Percentiles rank a stretch among this genome's conserved stretches.
Evolutionary conservation across 2,888 invertebrate species (phyloP).

Genomic region (Hoplodrina ambigua): DNA sequence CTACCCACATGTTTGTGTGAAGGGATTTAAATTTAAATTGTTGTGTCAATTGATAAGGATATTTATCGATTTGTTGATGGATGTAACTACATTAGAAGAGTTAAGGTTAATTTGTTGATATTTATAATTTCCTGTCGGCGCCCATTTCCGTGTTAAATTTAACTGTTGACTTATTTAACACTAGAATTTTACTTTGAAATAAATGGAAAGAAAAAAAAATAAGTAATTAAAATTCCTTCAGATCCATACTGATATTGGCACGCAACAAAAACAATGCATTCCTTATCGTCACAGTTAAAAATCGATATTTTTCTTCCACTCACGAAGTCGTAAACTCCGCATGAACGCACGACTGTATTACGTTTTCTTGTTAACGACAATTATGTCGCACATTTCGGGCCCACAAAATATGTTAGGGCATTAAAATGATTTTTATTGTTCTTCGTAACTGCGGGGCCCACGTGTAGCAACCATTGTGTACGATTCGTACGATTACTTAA

Average conservation of each 20-base stretch:
- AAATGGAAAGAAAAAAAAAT: neutral
- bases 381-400: conserved; percentile 71
- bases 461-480: conserved; percentile 60
- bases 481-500: conserved; percentile 51
- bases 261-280: conserved; percentile 20
- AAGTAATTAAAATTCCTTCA: conserved; percentile 2
- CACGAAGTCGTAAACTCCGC: conserved; percentile 55
- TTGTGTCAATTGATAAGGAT: conserved; percentile 59
- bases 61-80: conserved; percentile 52
- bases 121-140: conserved; percentile 47
- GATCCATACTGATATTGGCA: conserved; percentile 12
- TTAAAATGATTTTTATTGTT: conserved; percentile 78
- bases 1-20: conserved; percentile 70
- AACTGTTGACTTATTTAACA: conserved; percentile 34
- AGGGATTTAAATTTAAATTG: conserved; percentile 54
- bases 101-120: conserved; percentile 43
- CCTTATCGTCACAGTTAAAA: conserved; percentile 6
- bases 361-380: conserved; percentile 67
- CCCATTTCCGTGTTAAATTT: conserved; percentile 36
- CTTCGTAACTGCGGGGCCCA: conserved; percentile 65
- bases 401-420: conserved; percentile 70
- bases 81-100: conserved; percentile 36
- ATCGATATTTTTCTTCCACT: conserved; percentile 38
- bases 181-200: neutral
- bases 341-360: conserved; percentile 65